phyloP scores from a whole-genome alignment of 35 echinoderm and acorn worm species.

The Diadema setosum region DNA sequence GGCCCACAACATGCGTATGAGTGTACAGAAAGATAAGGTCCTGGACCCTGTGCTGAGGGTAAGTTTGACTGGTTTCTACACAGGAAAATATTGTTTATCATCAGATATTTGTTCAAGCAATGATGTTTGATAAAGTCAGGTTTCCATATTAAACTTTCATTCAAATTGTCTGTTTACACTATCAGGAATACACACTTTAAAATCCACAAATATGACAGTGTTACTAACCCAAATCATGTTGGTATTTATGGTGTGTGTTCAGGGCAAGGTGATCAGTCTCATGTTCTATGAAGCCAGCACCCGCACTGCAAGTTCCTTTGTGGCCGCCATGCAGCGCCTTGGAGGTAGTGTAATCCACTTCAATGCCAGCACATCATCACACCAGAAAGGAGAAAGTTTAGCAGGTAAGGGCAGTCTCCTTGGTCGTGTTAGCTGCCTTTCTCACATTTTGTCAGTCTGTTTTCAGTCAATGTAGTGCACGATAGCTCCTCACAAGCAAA shows the following conservation, averaged over 20 bases:
- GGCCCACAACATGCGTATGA: slow-evolving; percentile 74
- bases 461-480: background rate
- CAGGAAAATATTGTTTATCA: background rate
- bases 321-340: slow-evolving; percentile 83
- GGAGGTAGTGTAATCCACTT: slow-evolving; percentile 81
- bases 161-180: too few relatives aligned
- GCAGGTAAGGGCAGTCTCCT: slow-evolving; percentile 58
- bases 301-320: slow-evolving; percentile 69
- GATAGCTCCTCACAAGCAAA: background rate
- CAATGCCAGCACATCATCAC: slow-evolving; percentile 71
- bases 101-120: too few relatives aligned
- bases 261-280: slow-evolving; percentile 90
- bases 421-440: too few relatives aligned
- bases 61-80: background rate
- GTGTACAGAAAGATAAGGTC: slow-evolving; percentile 65
- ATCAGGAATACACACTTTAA: too few relatives aligned
- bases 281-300: slow-evolving; percentile 99
- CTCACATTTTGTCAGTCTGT: background rate
- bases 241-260: background rate
- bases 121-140: too few relatives aligned
- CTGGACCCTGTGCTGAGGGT: slow-evolving; percentile 50
- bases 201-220: too few relatives aligned
- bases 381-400: slow-evolving; percentile 88
- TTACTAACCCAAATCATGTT: background rate
- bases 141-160: too few relatives aligned